A percentile compares a stretch with the other conserved stretches of the same genome.
Conservation (phyloP, 2,888 invertebrate genomes). For the Dolomedes plantarius region DNA sequence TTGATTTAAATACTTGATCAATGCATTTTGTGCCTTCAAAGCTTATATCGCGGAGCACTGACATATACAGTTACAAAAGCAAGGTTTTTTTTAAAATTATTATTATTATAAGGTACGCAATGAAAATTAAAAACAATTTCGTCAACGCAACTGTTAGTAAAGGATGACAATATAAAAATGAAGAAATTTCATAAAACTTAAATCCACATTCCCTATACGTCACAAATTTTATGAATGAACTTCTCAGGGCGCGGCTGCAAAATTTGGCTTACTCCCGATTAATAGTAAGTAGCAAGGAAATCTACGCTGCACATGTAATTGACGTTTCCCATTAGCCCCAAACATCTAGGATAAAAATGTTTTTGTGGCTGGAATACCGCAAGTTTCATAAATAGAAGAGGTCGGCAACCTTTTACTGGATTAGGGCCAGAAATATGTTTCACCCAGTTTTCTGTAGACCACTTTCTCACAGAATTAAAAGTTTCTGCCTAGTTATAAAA, state of each 20-base stretch:
- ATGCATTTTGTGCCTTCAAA: too few relatives aligned
- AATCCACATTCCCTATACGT: too few relatives aligned
- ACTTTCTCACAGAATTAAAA: neutral
- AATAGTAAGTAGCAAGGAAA: neutral
- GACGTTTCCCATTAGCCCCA: neutral
- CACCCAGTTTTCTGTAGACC: conserved; percentile 9
- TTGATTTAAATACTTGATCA: too few relatives aligned
- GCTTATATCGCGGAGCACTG: too few relatives aligned
- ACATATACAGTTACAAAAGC: too few relatives aligned
- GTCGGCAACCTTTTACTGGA: conserved; percentile 51
- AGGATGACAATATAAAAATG: too few relatives aligned
- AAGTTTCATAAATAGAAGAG: neutral
- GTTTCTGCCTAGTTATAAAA: neutral
- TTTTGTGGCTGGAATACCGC: neutral
- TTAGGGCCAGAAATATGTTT: conserved; percentile 44
- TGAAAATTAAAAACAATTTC: too few relatives aligned
- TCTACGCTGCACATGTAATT: neutral
- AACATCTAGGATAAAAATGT: neutral
- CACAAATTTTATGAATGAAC: neutral
- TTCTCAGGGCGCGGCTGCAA: neutral
- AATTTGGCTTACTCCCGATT: neutral
- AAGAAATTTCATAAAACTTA: too few relatives aligned
- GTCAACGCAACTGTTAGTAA: too few relatives aligned
- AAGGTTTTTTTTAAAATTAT: too few relatives aligned
- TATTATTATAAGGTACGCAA: too few relatives aligned